Conservation (phyloP, 2,113 vertebrate genomes). For the Chauna torquata region DNA sequence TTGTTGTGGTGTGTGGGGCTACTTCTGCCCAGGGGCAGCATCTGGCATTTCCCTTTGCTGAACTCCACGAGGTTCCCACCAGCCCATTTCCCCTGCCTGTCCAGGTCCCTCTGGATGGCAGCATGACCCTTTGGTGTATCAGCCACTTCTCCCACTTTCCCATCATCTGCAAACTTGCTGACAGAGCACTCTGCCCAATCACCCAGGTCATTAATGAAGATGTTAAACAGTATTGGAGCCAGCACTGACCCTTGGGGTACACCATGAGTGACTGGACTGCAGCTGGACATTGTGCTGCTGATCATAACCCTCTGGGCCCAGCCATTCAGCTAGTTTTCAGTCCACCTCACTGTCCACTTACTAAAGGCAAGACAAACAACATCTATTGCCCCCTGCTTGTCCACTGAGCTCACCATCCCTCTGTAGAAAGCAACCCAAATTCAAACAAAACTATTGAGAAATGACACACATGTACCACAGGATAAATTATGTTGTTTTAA, state of each 20-base stretch:
- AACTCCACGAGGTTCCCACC: neutral
- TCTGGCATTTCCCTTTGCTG: neutral
- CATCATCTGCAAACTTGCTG: neutral
- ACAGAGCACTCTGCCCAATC: neutral
- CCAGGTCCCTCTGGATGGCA: neutral
- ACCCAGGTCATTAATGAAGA: neutral
- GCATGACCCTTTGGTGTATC: neutral
- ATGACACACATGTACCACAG: neutral
- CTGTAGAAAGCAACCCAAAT: neutral
- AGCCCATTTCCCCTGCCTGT: neutral
- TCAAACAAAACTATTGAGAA: neutral
- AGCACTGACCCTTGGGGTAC: neutral
- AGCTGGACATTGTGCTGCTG: neutral
- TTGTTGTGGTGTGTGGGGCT: neutral
- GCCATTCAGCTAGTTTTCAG: neutral
- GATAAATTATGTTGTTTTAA: neutral
- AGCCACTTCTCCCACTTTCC: neutral
- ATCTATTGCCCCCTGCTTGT: fast-evolving
- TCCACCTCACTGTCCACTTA: neutral
- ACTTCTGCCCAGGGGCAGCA: neutral
- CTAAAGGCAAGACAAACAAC: neutral
- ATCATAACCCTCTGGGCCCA: neutral
- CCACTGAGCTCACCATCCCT: neutral
- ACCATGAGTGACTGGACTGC: neutral
- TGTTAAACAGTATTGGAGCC: neutral